Evolutionary conservation across 2,797 vertebrate species (phyloP), one percentile per base, ranked within the genome.

Genomic region (Poecilia picta): DNA sequence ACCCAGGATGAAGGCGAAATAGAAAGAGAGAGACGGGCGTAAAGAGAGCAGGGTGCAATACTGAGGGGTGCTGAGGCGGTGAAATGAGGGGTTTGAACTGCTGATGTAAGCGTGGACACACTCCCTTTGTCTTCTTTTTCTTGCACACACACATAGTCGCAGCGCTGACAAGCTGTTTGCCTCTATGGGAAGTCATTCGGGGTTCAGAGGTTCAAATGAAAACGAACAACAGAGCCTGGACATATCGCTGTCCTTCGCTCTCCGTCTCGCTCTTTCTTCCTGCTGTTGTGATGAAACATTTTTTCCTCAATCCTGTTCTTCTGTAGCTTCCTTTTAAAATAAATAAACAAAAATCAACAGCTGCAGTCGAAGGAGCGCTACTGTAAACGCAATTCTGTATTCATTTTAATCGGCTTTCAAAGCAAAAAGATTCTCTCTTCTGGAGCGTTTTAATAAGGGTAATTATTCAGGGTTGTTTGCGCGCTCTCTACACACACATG

Each of bases 51-150:
- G 91, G 90, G 92, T 90, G 89, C 89, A 91, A 90, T 91, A 92
- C 88, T 85, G 90, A 92, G 89, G 91, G 93, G 91, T 94, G 92
- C 93, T 95, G 94, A 94, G 91, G 93, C 93, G 91, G 91, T 93
- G 89, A 94, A 94, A 93, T 84, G 82, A 90, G 81, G 89, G 89
- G 87, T 92, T 90, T 89, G 85, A 94, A 94, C 87, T 93, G 94
- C 94, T 94, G 92, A 95, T 93, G 93, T 93, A 92, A 94, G 94
- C 92, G 47, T 72, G 85, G 77, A 89, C 91, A 88, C 87, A 85
- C 83, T 83, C 79, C 51, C 79, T 88, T 84, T 89, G 71, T 85
- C 79, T 83, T 45, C 68, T 18, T 71, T 45, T 71, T 45, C 41
- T 45, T 47, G 31, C 47, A 46, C 83, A 41, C 81, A 45, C 72